These are phyloP conservation scores for Laticauda laticaudata DNA, from an alignment of 2,113 vertebrate species.

Conservation along the genomic window DNA sequence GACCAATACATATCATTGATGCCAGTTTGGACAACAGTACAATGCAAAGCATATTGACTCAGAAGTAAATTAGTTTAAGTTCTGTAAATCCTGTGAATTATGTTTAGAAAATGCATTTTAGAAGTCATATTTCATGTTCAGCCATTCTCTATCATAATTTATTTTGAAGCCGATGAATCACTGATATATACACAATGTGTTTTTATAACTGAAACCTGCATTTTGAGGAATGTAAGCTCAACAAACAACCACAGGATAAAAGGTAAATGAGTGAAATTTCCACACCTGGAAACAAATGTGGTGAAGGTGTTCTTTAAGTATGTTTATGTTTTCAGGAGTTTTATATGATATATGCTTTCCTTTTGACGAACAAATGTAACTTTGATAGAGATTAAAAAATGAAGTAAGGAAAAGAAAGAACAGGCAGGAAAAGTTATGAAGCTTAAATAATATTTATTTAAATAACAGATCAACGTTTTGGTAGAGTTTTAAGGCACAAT, in stretches of 20 bases:
- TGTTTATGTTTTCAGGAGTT: conserved; percentile 58
- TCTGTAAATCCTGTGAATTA: neutral
- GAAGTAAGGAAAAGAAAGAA: neutral
- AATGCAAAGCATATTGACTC: conserved; percentile 22
- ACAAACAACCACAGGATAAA: conserved; percentile 52
- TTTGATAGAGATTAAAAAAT: conserved; percentile 25
- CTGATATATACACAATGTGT: neutral
- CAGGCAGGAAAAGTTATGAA: neutral
- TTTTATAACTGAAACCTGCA: conserved; percentile 40
- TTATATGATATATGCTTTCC: conserved; percentile 30
- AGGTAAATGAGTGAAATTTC: conserved; percentile 51
- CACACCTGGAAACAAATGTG: conserved; percentile 42
- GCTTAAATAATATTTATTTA: neutral
- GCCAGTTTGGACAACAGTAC: conserved; percentile 6
- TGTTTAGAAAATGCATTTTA: neutral
- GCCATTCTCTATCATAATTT: conserved; percentile 12
- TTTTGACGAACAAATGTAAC: conserved; percentile 51
- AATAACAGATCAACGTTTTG: neutral
- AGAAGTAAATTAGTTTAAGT: neutral
- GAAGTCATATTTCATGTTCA: conserved; percentile 37
- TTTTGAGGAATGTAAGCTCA: conserved; percentile 46
- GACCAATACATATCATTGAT: neutral
- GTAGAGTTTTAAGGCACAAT: neutral
- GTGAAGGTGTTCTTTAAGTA: conserved; percentile 44
- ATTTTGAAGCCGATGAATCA: conserved; percentile 18